Percentiles rank a stretch among this genome's conserved stretches.
phyloP scores from a whole-genome alignment of 2,888 invertebrate species.

The Zonitis immaculata region DNA sequence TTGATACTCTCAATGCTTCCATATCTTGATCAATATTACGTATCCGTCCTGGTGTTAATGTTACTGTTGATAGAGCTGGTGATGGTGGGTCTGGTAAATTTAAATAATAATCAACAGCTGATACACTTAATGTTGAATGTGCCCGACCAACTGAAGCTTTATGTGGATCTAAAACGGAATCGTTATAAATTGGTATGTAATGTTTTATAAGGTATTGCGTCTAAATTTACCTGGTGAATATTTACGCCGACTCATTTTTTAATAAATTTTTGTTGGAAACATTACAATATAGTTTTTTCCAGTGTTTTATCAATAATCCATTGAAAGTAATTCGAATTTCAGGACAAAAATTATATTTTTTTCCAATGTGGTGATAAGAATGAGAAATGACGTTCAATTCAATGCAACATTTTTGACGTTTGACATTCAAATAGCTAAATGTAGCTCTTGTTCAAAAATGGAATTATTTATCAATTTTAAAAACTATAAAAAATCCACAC shows the following conservation, averaged over 20 bases:
- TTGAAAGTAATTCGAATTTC: no score
- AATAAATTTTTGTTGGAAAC: neutral
- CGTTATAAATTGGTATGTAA: neutral
- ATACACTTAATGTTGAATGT: conserved; percentile 46
- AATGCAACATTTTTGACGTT: no score
- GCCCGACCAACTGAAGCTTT: conserved; percentile 39
- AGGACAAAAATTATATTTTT: no score
- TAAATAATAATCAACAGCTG: conserved; percentile 45
- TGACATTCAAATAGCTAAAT: no score
- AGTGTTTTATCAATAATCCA: neutral
- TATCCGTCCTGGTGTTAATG: conserved; percentile 68
- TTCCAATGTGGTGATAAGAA: no score
- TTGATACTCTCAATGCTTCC: conserved; percentile 73
- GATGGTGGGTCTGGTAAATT: conserved; percentile 48
- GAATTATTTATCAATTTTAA: no score
- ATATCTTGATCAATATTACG: conserved; percentile 79
- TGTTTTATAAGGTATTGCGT: neutral
- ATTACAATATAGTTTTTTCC: neutral
- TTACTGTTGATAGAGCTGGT: conserved; percentile 60
- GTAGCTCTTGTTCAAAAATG: no score
- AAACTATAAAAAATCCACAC: no score
- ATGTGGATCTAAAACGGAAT: conserved; percentile 21
- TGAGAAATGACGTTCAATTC: no score
- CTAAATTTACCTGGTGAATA: conserved; percentile 6
- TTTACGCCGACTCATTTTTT: conserved; percentile 10